phyloP scores from a whole-genome alignment of 2,797 vertebrate genomes.

The Xenopus petersii region DNA sequence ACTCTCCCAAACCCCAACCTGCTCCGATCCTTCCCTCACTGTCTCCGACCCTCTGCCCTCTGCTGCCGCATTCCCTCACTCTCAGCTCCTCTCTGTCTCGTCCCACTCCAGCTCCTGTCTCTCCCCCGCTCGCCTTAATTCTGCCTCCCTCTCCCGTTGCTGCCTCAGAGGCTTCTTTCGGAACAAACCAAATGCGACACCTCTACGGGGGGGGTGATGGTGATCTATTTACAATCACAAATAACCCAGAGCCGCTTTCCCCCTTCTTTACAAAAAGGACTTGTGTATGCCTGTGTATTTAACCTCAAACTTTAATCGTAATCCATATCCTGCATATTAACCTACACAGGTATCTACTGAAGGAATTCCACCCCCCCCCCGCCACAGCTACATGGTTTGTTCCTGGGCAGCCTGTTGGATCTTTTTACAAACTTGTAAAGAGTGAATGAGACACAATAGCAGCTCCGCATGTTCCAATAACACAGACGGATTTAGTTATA shows the following conservation, averaged over 20 bases:
- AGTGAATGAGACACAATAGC: conserved; percentile 30
- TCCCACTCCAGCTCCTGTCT: not conserved
- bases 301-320: no score
- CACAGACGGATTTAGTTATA: no score
- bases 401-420: conserved; percentile 33
- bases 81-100: not conserved
- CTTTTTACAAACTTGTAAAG: conserved; percentile 43
- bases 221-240: not conserved
- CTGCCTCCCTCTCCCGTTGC: conserved; percentile 16
- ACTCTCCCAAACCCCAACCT: not conserved
- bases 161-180: conserved; percentile 31
- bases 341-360: no score
- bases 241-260: no score
- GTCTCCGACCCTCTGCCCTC: not conserved
- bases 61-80: not conserved
- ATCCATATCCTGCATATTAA: no score
- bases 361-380: not conserved
- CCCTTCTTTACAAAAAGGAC: no score
- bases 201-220: conserved; percentile 9
- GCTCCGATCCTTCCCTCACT: not conserved
- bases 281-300: no score
- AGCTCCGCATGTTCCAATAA: no score
- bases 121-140: conserved; percentile 12
- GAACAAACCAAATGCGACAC: conserved; percentile 34
- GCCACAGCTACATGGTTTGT: conserved; percentile 4